Conservation (phyloP, 2,888 invertebrate species). For the Eledone cirrhosa region DNA sequence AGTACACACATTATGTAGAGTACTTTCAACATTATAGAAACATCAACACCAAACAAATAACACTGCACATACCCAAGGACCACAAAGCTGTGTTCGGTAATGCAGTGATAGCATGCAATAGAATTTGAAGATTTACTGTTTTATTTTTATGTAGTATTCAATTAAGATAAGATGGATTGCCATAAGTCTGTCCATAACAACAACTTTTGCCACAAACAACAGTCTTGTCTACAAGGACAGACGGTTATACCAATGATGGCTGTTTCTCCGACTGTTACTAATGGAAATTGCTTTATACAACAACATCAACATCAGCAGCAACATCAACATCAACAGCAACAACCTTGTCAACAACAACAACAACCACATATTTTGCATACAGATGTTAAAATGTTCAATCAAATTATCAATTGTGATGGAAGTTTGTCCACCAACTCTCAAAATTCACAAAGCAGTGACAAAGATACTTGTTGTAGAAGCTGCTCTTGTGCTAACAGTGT, state of each 20-base stretch:
- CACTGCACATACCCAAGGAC: no score
- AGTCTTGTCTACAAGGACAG: no score
- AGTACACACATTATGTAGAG: no score
- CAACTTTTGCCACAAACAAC: no score
- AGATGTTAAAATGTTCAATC: slow-evolving; percentile 15
- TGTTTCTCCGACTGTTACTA: not conserved
- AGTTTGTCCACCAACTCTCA: not conserved
- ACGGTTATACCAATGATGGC: not conserved
- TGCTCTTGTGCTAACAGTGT: not conserved
- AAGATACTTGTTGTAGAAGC: not conserved
- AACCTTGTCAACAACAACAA: not conserved
- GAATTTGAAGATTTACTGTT: no score
- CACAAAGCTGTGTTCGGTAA: no score
- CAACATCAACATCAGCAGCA: not conserved
- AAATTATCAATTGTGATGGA: not conserved
- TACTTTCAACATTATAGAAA: no score
- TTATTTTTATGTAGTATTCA: no score
- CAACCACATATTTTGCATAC: not conserved
- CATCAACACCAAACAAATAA: no score
- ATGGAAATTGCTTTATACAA: not conserved
- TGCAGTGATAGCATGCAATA: no score
- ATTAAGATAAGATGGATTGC: no score
- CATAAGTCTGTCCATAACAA: no score
- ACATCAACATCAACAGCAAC: not conserved
- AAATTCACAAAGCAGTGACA: not conserved